Evolutionary conservation across 2,888 invertebrate genomes (phyloP).

Genomic region (Brachyptera putata): DNA sequence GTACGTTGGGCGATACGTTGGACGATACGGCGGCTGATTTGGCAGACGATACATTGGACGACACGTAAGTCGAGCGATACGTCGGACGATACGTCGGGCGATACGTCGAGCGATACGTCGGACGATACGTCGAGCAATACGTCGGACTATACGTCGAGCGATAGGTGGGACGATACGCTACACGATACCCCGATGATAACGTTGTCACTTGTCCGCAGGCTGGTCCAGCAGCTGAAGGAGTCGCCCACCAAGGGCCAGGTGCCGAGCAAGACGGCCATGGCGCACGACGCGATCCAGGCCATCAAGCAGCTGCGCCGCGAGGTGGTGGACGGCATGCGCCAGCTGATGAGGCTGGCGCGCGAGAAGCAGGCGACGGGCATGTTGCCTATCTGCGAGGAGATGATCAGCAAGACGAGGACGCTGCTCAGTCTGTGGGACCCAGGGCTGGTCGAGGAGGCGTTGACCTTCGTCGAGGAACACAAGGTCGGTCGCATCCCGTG

Average conservation of each 20-base stretch:
- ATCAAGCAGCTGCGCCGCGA: constrained; percentile 72
- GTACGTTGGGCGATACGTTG: too few relatives aligned
- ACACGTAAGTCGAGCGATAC: too few relatives aligned
- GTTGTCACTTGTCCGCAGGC: constrained; percentile 51
- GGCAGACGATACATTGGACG: too few relatives aligned
- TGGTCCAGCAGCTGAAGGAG: constrained; percentile 77
- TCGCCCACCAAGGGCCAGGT: constrained; percentile 63
- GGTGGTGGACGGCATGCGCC: constrained; percentile 72
- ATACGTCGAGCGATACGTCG: too few relatives aligned
- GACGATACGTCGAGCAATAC: too few relatives aligned
- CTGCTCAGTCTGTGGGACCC: constrained; percentile 83
- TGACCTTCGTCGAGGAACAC: constrained; percentile 76
- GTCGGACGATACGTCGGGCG: too few relatives aligned
- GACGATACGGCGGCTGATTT: too few relatives aligned
- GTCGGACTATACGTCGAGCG: too few relatives aligned
- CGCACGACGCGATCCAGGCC: constrained; percentile 76
- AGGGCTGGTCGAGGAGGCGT: constrained; percentile 76
- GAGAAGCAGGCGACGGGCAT: constrained; percentile 69
- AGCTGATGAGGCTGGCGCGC: constrained; percentile 66
- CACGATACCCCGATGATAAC: too few relatives aligned
- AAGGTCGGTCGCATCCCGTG: constrained; percentile 50
- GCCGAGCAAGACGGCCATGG: constrained; percentile 72
- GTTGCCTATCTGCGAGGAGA: constrained; percentile 71
- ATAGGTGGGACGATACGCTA: too few relatives aligned
- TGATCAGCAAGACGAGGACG: constrained; percentile 73